A percentile compares a stretch with the other conserved stretches of the same genome.
Evolutionary conservation across 2,888 invertebrate species (phyloP).

Genomic region (Thera obeliscata): DNA sequence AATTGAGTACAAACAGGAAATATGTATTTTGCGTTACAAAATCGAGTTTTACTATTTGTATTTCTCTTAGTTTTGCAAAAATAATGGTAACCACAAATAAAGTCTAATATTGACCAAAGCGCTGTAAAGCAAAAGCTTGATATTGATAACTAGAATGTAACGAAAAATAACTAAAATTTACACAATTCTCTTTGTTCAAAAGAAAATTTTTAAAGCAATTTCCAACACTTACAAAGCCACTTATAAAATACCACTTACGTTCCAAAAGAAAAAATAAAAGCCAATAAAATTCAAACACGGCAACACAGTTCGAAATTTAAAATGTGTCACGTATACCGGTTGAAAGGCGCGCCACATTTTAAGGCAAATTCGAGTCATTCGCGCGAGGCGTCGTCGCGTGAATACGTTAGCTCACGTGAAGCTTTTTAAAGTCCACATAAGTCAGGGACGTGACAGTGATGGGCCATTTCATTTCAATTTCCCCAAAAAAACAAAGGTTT

Average conservation of each 20-base stretch:
- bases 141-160: neutral
- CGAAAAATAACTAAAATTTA: neutral
- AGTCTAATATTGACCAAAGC: too few relatives aligned
- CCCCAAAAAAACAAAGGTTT: neutral
- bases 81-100: too few relatives aligned
- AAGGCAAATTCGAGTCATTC: slow-evolving; percentile 49
- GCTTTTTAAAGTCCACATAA: slow-evolving; percentile 3
- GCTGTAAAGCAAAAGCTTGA: too few relatives aligned
- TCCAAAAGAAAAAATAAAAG: slow-evolving; percentile 33
- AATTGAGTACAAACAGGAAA: too few relatives aligned
- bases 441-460: slow-evolving; percentile 10
- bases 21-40: too few relatives aligned
- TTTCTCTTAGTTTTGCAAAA: too few relatives aligned
- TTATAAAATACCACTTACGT: slow-evolving; percentile 31
- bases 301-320: slow-evolving; percentile 47
- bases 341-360: slow-evolving; percentile 46
- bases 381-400: slow-evolving; percentile 39
- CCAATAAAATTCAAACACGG: slow-evolving; percentile 41
- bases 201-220: slow-evolving; percentile 1
- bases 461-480: neutral
- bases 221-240: slow-evolving; percentile 19
- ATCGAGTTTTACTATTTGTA: too few relatives aligned
- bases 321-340: slow-evolving; percentile 48
- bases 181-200: neutral
- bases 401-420: slow-evolving; percentile 41